Evolutionary conservation across 2,797 vertebrate genomes (phyloP).

Genomic region (Syncerus caffer): DNA sequence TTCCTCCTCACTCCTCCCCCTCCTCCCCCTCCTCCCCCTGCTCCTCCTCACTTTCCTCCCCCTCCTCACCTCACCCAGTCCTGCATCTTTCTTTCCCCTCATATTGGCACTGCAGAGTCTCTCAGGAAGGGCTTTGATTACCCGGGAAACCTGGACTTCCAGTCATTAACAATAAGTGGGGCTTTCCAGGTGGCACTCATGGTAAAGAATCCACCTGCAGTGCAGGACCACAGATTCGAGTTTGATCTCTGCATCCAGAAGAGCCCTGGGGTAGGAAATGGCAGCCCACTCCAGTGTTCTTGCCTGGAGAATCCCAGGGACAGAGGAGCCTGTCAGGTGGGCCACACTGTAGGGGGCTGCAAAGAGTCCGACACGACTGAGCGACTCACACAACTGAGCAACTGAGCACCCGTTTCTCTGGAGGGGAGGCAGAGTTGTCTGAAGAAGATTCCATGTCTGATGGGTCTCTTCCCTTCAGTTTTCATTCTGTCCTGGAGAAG

Average conservation of each 20-base stretch:
- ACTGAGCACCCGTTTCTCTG: background rate
- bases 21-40: too few species aligned
- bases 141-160: background rate
- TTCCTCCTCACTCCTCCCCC: too few species aligned
- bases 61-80: rapidly evolving
- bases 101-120: rapidly evolving
- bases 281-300: background rate
- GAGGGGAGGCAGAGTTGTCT: background rate
- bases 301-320: background rate
- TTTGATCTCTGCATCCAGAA: background rate
- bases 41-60: rapidly evolving
- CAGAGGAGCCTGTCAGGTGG: background rate
- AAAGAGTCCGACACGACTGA: background rate
- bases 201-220: background rate
- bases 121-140: background rate
- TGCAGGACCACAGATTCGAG: background rate
- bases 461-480: background rate
- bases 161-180: background rate
- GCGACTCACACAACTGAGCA: rapidly evolving
- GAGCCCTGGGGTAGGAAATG: background rate
- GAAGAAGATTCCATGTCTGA: rapidly evolving
- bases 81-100: background rate
- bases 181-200: background rate
- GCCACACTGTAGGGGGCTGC: background rate
- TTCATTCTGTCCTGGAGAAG: background rate